phyloP scores from a whole-genome alignment of 1,140 invertebrate species.

The Meloidogyne hapla region DNA sequence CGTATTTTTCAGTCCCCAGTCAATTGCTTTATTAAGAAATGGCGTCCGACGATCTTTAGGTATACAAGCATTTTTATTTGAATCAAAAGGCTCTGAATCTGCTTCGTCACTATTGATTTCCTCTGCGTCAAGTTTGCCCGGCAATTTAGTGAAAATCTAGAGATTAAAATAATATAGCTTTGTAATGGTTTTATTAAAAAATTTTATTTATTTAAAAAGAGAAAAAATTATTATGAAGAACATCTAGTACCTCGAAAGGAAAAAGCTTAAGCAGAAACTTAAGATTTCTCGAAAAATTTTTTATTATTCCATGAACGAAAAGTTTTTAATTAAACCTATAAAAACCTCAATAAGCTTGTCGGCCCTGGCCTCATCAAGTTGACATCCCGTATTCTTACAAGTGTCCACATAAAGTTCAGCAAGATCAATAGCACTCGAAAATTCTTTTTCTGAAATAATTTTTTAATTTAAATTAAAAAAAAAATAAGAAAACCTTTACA shows the following conservation, averaged over 20 bases:
- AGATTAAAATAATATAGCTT: not conserved
- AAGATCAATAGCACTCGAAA: slow-evolving; percentile 39
- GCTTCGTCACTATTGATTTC: not conserved
- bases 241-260: no score
- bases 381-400: not conserved
- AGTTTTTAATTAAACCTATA: not conserved
- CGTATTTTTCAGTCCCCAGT: slow-evolving; percentile 16
- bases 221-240: no score
- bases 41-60: slow-evolving; percentile 2
- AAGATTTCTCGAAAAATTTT: no score
- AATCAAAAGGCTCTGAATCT: not conserved
- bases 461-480: not conserved
- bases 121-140: slow-evolving; percentile 6
- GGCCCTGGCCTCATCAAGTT: not conserved
- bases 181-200: no score
- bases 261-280: no score
- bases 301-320: no score
- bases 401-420: slow-evolving; percentile 44
- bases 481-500: slow-evolving; percentile 17
- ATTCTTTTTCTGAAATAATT: slow-evolving; percentile 34
- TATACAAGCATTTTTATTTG: not conserved
- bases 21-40: slow-evolving; percentile 29
- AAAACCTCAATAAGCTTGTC: slow-evolving; percentile 9
- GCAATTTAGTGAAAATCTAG: slow-evolving; percentile 10
- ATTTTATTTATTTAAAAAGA: no score